Percentiles rank a stretch among this genome's conserved stretches.
Conservation (phyloP, 1,140 invertebrate genomes). For the Meloidogyne chitwoodi region DNA sequence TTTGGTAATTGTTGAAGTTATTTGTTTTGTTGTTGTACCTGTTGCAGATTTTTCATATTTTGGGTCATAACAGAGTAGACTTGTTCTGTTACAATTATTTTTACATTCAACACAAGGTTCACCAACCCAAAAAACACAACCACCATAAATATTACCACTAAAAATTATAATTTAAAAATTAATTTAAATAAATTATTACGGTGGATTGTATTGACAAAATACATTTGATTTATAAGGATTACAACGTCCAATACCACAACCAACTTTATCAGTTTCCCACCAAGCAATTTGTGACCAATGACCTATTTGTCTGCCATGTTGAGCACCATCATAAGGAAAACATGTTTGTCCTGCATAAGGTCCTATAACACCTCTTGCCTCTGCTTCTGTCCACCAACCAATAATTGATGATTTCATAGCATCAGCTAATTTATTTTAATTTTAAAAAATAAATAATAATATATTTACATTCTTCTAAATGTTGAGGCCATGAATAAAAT, state of each 20-base stretch:
- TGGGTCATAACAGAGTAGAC: too few species aligned
- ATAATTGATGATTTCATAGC: background rate
- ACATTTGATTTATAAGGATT: background rate
- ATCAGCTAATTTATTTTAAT: background rate
- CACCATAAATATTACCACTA: too few species aligned
- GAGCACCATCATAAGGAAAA: background rate
- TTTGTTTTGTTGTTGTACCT: too few species aligned
- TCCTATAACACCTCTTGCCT: background rate
- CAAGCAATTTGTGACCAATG: constrained; percentile 19
- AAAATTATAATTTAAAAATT: too few species aligned
- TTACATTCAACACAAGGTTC: too few species aligned
- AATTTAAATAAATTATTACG: too few species aligned
- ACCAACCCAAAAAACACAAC: too few species aligned
- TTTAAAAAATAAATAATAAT: too few species aligned
- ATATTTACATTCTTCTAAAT: background rate
- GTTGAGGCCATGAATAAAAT: background rate
- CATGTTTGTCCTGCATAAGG: background rate
- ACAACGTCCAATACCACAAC: constrained; percentile 4
- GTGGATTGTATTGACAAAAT: too few species aligned
- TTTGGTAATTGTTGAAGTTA: too few species aligned
- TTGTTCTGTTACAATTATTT: too few species aligned
- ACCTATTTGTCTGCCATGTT: constrained; percentile 3
- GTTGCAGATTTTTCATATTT: too few species aligned
- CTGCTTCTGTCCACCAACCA: constrained; percentile 9
- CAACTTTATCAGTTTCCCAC: background rate